Percentiles rank a stretch among this genome's conserved stretches.
phyloP scores from a whole-genome alignment of 2,797 vertebrate genomes.

The Eremophila alpestris region DNA sequence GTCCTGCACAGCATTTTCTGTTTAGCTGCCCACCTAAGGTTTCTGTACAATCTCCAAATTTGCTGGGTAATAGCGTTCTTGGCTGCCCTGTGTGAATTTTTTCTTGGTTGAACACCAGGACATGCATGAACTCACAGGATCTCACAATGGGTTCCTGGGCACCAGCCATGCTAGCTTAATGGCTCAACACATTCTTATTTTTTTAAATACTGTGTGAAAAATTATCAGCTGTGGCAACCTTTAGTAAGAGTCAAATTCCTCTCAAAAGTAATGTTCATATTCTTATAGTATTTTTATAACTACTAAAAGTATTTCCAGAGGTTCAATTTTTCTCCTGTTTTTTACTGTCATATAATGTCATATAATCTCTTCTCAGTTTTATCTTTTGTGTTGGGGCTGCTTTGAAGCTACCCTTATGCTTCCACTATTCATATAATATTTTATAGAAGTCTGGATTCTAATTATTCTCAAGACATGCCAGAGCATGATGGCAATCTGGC shows the following conservation, averaged over 20 bases:
- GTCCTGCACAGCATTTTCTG: not conserved
- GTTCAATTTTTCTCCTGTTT: not conserved
- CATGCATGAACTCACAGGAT: not conserved
- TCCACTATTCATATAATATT: not conserved
- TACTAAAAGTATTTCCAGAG: not conserved
- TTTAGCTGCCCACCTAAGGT: slow-evolving; percentile 21
- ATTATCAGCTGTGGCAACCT: not conserved
- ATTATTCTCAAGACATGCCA: not conserved
- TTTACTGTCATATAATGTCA: not conserved
- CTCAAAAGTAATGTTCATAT: not conserved
- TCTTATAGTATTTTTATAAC: not conserved
- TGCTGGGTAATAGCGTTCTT: not conserved
- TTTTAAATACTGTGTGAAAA: not conserved
- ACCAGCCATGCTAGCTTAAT: not conserved
- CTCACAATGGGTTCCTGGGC: not conserved
- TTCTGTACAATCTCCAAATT: slow-evolving; percentile 11
- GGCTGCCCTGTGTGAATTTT: not conserved
- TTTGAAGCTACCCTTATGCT: not conserved
- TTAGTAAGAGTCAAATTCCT: not conserved
- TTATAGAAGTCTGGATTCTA: not conserved
- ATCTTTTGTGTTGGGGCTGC: not conserved
- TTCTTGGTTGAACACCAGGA: not conserved
- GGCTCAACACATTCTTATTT: not conserved
- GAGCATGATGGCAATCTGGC: not conserved
- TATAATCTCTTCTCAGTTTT: not conserved